Percentiles rank a stretch among this genome's conserved stretches.
These are phyloP conservation scores for Diaprepes abbreviatus DNA, from an alignment of 2,888 invertebrate species.

Conservation along the genomic window DNA sequence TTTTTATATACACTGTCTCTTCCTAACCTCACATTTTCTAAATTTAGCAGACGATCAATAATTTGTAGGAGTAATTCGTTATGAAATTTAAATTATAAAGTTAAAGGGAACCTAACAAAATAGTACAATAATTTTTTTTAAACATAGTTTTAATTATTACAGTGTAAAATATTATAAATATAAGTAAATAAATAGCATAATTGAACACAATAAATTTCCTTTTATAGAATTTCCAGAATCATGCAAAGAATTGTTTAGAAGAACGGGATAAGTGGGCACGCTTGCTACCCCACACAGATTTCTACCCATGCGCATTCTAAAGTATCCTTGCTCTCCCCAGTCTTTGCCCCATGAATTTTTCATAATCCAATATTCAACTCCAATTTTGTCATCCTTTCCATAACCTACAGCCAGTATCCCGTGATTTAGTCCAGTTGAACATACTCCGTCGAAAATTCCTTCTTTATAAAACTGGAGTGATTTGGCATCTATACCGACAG, in stretches of 20 bases:
- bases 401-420: slow-evolving; percentile 35
- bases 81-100: too few relatives aligned
- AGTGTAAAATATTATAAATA: too few relatives aligned
- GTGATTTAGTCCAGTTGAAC: slow-evolving; percentile 17
- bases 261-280: slow-evolving; percentile 21
- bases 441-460: slow-evolving; percentile 24
- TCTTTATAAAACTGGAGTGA: slow-evolving; percentile 5
- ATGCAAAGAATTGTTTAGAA: background rate
- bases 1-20: too few relatives aligned
- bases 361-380: slow-evolving; percentile 27
- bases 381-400: slow-evolving; percentile 10
- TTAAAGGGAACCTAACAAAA: too few relatives aligned
- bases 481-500: slow-evolving; percentile 21
- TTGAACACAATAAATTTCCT: background rate
- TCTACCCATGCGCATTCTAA: slow-evolving; percentile 3
- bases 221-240: background rate
- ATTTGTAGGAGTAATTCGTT: too few relatives aligned
- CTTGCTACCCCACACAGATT: slow-evolving; percentile 25
- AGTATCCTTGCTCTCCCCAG: slow-evolving; percentile 34
- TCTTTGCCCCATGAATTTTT: slow-evolving; percentile 37
- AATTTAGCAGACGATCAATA: too few relatives aligned
- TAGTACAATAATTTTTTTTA: too few relatives aligned
- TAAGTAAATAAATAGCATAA: background rate
- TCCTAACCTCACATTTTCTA: too few relatives aligned
- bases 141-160: too few relatives aligned